Evolutionary conservation across 2,888 invertebrate species (phyloP).

Genomic region (Ochropleura leucogaster): DNA sequence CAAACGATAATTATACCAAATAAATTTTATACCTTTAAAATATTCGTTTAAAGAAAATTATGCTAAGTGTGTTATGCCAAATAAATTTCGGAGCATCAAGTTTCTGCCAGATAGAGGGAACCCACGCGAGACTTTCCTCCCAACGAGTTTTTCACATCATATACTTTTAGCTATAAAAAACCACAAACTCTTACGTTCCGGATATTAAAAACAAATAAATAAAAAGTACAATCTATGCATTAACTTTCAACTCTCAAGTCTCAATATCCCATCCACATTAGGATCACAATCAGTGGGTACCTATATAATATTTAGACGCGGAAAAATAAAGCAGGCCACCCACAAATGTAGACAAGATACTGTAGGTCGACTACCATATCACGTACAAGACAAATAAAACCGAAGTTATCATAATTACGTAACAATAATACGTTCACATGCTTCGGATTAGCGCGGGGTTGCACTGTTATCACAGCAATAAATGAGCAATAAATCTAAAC

Average conservation of each 20-base stretch:
- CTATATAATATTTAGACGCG: not conserved
- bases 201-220: not conserved
- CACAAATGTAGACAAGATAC: not conserved
- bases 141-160: not conserved
- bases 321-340: not conserved
- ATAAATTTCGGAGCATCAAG: too few species aligned
- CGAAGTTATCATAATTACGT: constrained; percentile 54
- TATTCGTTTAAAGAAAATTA: too few species aligned
- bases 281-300: too few species aligned
- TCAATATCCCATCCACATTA: too few species aligned
- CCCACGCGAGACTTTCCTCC: not conserved
- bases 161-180: not conserved
- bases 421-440: constrained; percentile 53
- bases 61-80: too few species aligned
- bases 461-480: constrained; percentile 68
- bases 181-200: not conserved
- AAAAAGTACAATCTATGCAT: not conserved
- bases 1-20: too few species aligned
- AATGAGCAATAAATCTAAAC: constrained; percentile 79
- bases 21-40: too few species aligned
- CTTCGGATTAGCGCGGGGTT: constrained; percentile 65
- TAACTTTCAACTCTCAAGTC: too few species aligned
- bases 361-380: constrained; percentile 4
- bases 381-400: constrained; percentile 25
- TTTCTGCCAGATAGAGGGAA: too few species aligned